Evolutionary conservation across 2,888 invertebrate genomes (phyloP).

Genomic region (Papilio elwesi): DNA sequence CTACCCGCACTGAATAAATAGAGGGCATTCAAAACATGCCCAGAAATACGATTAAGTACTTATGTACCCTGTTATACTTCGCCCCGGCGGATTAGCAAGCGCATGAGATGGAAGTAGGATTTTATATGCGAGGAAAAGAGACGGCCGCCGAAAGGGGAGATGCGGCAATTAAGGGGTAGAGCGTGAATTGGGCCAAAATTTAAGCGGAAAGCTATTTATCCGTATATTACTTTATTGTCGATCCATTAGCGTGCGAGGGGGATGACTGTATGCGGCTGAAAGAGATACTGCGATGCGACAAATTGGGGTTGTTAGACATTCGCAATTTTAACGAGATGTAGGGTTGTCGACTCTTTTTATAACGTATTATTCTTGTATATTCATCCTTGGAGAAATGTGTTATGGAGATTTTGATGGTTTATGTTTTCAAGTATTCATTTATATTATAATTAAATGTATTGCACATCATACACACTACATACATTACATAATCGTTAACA

Average conservation of each 20-base stretch:
- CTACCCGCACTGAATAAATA: constrained; percentile 78
- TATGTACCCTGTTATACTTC: constrained; percentile 78
- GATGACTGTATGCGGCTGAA: constrained; percentile 56
- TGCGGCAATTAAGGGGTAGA: constrained; percentile 77
- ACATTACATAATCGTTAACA: too few relatives aligned
- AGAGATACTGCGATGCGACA: constrained; percentile 57
- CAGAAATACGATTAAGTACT: constrained; percentile 82
- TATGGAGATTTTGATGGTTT: background rate
- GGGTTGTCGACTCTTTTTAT: constrained; percentile 23
- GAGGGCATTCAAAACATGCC: constrained; percentile 69
- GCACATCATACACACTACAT: background rate
- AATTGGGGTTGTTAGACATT: constrained; percentile 65
- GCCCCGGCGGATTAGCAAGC: constrained; percentile 67
- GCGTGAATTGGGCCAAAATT: constrained; percentile 81
- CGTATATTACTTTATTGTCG: constrained; percentile 83
- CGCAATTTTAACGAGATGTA: constrained; percentile 60
- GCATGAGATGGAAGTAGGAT: constrained; percentile 52
- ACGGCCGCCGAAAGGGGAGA: constrained; percentile 64
- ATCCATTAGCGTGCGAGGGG: constrained; percentile 74
- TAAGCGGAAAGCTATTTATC: constrained; percentile 81
- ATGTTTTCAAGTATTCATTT: background rate
- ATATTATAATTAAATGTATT: background rate
- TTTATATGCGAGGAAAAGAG: constrained; percentile 53
- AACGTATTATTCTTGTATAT: constrained; percentile 11
- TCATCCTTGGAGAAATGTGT: constrained; percentile 19